A percentile compares a stretch with the other conserved stretches of the same genome.
phyloP scores from a whole-genome alignment of 37 sponge, comb jelly and placozoan species.

The Aphrocallistes beatrix region DNA sequence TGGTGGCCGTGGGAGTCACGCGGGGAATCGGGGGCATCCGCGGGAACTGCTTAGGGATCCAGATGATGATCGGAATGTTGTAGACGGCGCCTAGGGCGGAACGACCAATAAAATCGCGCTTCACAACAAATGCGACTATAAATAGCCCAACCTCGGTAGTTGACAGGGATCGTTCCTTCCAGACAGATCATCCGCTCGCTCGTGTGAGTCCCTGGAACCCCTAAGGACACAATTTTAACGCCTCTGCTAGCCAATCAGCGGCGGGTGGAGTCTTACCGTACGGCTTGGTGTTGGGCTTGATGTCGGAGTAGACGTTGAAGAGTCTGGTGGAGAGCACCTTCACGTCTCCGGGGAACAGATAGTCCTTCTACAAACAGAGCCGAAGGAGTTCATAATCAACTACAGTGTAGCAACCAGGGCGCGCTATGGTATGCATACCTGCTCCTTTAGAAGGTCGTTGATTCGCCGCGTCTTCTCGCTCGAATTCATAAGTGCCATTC shows the following conservation, averaged over 20 bases:
- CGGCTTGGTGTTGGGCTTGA: not conserved
- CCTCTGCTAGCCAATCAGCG: not conserved
- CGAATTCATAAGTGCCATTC: too few species aligned
- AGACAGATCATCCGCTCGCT: conserved; percentile 43
- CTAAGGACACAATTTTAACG: not conserved
- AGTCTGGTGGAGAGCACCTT: not conserved
- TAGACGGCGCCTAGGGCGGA: conserved; percentile 67
- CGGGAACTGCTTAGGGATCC: conserved; percentile 63
- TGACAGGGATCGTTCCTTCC: conserved; percentile 72
- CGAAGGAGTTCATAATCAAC: too few species aligned
- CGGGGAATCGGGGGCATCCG: conserved; percentile 47
- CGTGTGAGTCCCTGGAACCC: not conserved
- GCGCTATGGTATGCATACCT: too few species aligned
- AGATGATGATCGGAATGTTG: conserved; percentile 89
- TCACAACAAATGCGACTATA: too few species aligned
- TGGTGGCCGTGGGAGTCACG: conserved; percentile 79
- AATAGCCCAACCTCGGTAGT: conserved; percentile 59
- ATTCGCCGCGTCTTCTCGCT: not conserved
- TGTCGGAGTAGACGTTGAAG: not conserved
- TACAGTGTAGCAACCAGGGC: too few species aligned
- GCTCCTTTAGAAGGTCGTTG: not conserved
- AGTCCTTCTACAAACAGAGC: too few species aligned
- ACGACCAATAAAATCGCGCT: too few species aligned
- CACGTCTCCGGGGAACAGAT: not conserved
- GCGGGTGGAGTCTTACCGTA: not conserved